A percentile compares a stretch with the other conserved stretches of the same genome.
phyloP scores from a whole-genome alignment of 2,888 invertebrate genomes.

The Phaonia tiefii region DNA sequence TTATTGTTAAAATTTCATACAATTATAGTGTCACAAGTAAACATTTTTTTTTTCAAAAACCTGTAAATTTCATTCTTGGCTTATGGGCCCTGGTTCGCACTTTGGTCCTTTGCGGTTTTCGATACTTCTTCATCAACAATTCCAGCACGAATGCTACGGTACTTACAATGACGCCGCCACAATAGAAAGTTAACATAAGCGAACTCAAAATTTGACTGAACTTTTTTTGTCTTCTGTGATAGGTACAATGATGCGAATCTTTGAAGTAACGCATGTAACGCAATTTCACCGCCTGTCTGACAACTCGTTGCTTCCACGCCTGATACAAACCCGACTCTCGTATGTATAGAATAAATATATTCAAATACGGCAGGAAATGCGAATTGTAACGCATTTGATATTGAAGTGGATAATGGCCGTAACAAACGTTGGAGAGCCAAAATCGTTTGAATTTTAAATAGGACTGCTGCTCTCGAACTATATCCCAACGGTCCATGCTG shows the following conservation, averaged over 20 bases:
- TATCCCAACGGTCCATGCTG: background rate
- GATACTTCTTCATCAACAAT: background rate
- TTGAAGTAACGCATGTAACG: conserved; percentile 4
- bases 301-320: conserved; percentile 18
- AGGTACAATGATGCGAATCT: background rate
- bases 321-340: background rate
- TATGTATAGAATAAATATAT: background rate
- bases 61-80: background rate
- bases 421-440: conserved; percentile 42
- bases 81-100: background rate
- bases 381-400: conserved; percentile 69
- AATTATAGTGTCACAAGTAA: no score
- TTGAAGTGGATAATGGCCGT: conserved; percentile 19
- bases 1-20: no score
- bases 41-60: background rate
- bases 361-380: conserved; percentile 65
- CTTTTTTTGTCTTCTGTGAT: background rate
- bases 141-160: conserved; percentile 1
- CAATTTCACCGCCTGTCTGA: conserved; percentile 3
- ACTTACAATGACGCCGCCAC: background rate
- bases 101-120: background rate
- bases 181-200: background rate
- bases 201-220: background rate
- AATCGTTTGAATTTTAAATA: conserved; percentile 68
- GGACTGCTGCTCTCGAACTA: background rate